These are phyloP conservation scores for Agonopterix alstromeriana DNA, from an alignment of 2,888 invertebrate genomes.

Conservation along the genomic window DNA sequence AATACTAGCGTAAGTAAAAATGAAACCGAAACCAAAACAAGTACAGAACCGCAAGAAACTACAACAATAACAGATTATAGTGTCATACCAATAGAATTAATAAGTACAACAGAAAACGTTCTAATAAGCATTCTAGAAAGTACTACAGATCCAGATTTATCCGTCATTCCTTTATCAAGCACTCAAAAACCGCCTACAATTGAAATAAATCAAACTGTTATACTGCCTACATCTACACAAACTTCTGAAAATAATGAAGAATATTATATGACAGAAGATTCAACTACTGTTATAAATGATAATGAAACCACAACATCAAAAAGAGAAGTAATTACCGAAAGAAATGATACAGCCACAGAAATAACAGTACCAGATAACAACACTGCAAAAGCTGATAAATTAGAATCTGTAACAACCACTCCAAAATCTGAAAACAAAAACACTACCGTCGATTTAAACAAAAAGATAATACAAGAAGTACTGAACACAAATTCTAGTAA, in stretches of 20 bases:
- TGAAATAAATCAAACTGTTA: constrained; percentile 43
- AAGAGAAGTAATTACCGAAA: constrained; percentile 13
- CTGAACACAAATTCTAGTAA: constrained; percentile 18
- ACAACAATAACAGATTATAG: constrained; percentile 45
- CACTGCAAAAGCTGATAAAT: constrained; percentile 1
- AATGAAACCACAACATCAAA: constrained; percentile 10
- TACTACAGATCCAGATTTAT: constrained; percentile 51
- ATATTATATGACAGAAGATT: constrained; percentile 1
- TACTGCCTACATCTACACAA: constrained; percentile 41
- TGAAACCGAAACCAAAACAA: constrained; percentile 10
- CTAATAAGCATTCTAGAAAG: constrained; percentile 44
- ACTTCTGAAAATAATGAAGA: constrained; percentile 18
- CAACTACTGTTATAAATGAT: constrained; percentile 4
- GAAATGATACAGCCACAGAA: constrained; percentile 16
- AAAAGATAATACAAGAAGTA: constrained; percentile 12
- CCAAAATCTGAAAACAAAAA: constrained; percentile 2
- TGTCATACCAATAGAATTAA: constrained; percentile 60
- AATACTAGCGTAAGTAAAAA: constrained; percentile 14
- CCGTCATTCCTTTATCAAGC: constrained; percentile 56
- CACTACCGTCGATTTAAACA: constrained; percentile 7
- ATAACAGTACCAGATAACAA: constrained; percentile 11
- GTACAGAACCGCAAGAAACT: constrained; percentile 17
- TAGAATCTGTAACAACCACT: constrained; percentile 7
- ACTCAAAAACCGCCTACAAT: constrained; percentile 36
- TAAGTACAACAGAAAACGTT: constrained; percentile 56